Base-by-base conservation (phyloP, 2,113 vertebrate species). In the Bubo bubo region DNA sequence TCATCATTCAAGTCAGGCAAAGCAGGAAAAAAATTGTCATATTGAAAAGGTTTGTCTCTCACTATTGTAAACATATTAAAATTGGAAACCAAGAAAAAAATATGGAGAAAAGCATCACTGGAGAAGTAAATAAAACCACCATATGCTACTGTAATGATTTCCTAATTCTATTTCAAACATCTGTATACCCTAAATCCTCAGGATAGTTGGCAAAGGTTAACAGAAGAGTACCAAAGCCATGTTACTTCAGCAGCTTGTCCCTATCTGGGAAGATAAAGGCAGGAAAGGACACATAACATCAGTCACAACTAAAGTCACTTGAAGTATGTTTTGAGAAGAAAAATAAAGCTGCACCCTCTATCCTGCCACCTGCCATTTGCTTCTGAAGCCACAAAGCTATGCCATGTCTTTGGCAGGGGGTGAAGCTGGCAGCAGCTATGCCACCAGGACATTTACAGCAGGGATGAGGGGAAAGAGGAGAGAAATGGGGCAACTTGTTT, bases 271-370 rank as follows among this genome's bases (percentile, higher is more conserved):
- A 49, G 17, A 52, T 7, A 64, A 52, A 37, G 18, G 5, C 45
- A 43, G 21, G 23, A 70, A 43, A 80, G 75, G 22, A 58, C 5
- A 63, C 0, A 0, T 2, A 74, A 18, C 63, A 80, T 12, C 35
- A 55, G 21, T 14, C 6, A 39, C 39, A 59, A 35, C 18, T 45
- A 21, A 41, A 64, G 34, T 37, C 47, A 49, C 72, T 10, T n/a
- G 7, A 75, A 47, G 27, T 7, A 32, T 12, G 20, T 72, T 83
- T 80, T 39, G 32, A 49, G 70, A 86, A 88, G 75, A 72, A 91
- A 80, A 83, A 86, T 24, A 22, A 79, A 91, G 52, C 27, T 75
- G 52, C 22, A 41, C 19, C 19, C 41, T 55, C 32, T 39, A 14
- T 23, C 67, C 45, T 74, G 13, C 66, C 93, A 93, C 45, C 62